phyloP scores from a whole-genome alignment of 2,113 vertebrate genomes.

The Regulus satrapa region DNA sequence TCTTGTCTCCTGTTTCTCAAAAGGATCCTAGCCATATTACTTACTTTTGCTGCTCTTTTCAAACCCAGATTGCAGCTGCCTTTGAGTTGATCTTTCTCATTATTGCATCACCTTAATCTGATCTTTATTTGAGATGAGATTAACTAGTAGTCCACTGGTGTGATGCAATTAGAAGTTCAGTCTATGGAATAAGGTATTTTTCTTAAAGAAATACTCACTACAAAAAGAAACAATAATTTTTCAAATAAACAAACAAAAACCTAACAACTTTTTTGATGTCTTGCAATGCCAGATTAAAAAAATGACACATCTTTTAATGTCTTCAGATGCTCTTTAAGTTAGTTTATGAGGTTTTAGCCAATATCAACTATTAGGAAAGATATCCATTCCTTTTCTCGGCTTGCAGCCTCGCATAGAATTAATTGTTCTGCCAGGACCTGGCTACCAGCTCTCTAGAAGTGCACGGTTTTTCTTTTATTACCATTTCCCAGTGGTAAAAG shows the following conservation, averaged over 20 bases:
- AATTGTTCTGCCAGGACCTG: not conserved
- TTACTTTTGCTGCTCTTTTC: not conserved
- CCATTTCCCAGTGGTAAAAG: not conserved
- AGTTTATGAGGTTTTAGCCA: not conserved
- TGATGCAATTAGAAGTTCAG: not conserved
- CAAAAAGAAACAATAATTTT: not conserved
- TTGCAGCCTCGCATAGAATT: not conserved
- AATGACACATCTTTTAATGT: not conserved
- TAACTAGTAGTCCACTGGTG: not conserved
- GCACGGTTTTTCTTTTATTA: not conserved
- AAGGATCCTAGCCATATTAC: not conserved
- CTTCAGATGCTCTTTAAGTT: not conserved
- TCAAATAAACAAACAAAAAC: too few species aligned
- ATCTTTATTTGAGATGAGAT: not conserved
- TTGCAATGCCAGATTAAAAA: not conserved
- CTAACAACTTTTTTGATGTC: not conserved
- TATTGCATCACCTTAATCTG: not conserved
- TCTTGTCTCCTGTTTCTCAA: not conserved
- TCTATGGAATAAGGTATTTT: not conserved
- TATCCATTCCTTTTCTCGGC: not conserved
- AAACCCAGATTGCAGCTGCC: not conserved
- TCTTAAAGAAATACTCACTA: not conserved
- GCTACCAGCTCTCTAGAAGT: not conserved
- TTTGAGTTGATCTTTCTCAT: not conserved
- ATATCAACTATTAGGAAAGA: not conserved